Conservation (phyloP, 2,888 invertebrate genomes). For the Mellilla xanthometata region DNA sequence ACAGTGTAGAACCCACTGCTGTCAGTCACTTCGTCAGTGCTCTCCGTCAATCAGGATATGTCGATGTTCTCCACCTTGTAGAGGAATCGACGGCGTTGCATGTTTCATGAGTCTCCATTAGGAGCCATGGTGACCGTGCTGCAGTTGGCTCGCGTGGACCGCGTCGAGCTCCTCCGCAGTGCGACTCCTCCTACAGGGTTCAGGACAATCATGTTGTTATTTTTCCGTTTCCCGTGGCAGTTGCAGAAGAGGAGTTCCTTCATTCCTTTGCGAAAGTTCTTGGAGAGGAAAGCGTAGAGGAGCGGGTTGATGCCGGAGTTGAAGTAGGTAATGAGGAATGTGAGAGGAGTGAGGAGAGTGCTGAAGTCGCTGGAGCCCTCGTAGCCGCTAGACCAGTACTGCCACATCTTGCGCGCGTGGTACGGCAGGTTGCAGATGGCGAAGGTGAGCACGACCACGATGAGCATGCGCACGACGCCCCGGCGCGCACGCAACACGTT, state of each 20-base stretch:
- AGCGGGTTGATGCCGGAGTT: constrained; percentile 96
- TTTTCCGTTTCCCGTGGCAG: constrained; percentile 63
- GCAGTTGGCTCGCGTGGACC: constrained; percentile 80
- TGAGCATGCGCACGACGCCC: constrained; percentile 94
- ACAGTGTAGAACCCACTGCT: constrained; percentile 70
- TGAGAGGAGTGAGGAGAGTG: constrained; percentile 90
- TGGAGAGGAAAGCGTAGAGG: constrained; percentile 92
- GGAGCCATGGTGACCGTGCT: constrained; percentile 79
- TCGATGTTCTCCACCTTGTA: constrained; percentile 69
- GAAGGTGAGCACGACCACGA: constrained; percentile 94
- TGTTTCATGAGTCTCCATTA: constrained; percentile 75
- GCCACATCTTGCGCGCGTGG: constrained; percentile 94
- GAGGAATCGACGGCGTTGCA: constrained; percentile 65
- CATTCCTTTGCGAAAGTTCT: constrained; percentile 93
- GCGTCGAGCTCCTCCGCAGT: constrained; percentile 72
- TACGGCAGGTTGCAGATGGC: constrained; percentile 95
- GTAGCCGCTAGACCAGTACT: constrained; percentile 89
- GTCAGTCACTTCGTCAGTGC: constrained; percentile 74
- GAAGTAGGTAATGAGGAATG: constrained; percentile 93
- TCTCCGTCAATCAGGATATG: constrained; percentile 79
- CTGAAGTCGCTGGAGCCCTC: constrained; percentile 89
- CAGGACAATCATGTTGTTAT: constrained; percentile 66
- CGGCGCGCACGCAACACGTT: constrained; percentile 90
- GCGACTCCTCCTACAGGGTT: constrained; percentile 71
- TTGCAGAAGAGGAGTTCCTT: constrained; percentile 88